Evolutionary conservation across 2,113 vertebrate genomes (phyloP).

Genomic region (Mus pahari): DNA sequence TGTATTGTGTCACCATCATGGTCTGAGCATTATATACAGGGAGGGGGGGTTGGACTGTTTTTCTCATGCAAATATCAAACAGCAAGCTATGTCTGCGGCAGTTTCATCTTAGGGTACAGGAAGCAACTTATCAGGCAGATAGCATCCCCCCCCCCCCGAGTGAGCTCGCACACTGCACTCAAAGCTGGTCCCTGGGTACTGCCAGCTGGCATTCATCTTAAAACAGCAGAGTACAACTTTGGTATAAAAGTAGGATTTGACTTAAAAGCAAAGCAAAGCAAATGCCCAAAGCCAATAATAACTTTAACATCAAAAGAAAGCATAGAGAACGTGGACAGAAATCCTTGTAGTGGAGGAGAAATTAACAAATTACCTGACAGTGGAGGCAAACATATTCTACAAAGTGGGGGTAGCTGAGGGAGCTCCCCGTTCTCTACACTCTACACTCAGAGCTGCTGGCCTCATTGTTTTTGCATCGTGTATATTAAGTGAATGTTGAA

Average conservation of each 20-base stretch:
- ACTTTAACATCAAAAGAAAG: slow-evolving; percentile 72
- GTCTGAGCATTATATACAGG: neutral
- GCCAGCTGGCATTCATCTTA: slow-evolving; percentile 81
- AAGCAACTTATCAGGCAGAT: slow-evolving; percentile 55
- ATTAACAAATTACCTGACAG: slow-evolving; percentile 62
- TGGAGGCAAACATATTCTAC: slow-evolving; percentile 65
- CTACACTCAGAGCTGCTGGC: slow-evolving; percentile 64
- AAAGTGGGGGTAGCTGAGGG: slow-evolving; percentile 47
- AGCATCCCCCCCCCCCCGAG: neutral
- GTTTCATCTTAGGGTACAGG: slow-evolving; percentile 45
- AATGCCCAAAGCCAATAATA: slow-evolving; percentile 81
- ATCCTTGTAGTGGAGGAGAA: slow-evolving; percentile 67
- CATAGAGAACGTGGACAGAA: slow-evolving; percentile 71
- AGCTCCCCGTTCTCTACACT: slow-evolving; percentile 67
- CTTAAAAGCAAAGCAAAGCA: slow-evolving; percentile 85
- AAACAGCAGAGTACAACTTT: slow-evolving; percentile 77
- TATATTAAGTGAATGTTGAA: slow-evolving; percentile 63
- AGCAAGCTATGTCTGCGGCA: slow-evolving; percentile 43
- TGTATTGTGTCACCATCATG: neutral
- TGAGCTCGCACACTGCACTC: neutral
- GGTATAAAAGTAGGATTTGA: slow-evolving; percentile 80
- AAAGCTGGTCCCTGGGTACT: slow-evolving; percentile 63
- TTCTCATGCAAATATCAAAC: slow-evolving; percentile 51
- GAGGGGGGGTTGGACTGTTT: neutral
- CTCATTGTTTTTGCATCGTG: slow-evolving; percentile 54